Percentiles rank a stretch among this genome's conserved stretches.
These are phyloP conservation scores for Sitobion miscanthi DNA, from an alignment of 1,140 invertebrate genomes.

Conservation along the genomic window DNA sequence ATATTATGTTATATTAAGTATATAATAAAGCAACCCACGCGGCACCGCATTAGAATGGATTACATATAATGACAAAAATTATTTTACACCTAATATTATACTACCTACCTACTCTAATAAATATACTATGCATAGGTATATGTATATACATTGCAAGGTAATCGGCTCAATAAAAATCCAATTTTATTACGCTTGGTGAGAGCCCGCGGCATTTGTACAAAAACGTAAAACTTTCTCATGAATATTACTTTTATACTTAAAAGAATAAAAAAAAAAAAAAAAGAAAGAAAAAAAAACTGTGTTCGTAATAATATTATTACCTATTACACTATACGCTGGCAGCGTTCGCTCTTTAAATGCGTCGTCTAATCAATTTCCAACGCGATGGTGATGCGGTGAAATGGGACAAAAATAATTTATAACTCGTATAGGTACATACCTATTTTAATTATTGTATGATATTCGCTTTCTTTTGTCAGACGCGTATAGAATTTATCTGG, in stretches of 20 bases:
- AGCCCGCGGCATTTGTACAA: background rate
- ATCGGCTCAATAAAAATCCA: conserved; percentile 16
- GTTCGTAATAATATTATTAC: background rate
- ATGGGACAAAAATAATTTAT: background rate
- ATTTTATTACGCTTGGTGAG: background rate
- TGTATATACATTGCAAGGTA: background rate
- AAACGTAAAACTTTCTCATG: conserved; percentile 5
- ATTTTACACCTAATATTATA: background rate
- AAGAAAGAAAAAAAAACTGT: background rate
- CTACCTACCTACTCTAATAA: background rate
- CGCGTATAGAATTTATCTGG: background rate
- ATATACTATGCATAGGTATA: too few species aligned
- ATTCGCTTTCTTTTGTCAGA: background rate
- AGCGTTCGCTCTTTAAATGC: background rate
- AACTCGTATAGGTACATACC: background rate
- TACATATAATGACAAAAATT: conserved; percentile 20
- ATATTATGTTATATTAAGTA: background rate
- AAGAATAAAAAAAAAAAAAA: conserved; percentile 7
- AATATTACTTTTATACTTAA: conserved; percentile 3
- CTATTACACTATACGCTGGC: background rate
- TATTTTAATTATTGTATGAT: background rate
- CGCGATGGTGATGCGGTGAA: background rate
- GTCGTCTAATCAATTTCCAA: background rate
- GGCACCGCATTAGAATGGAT: background rate
- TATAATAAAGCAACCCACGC: background rate